phyloP scores from a whole-genome alignment of 2,888 invertebrate genomes.

The Stratiomys singularior region DNA sequence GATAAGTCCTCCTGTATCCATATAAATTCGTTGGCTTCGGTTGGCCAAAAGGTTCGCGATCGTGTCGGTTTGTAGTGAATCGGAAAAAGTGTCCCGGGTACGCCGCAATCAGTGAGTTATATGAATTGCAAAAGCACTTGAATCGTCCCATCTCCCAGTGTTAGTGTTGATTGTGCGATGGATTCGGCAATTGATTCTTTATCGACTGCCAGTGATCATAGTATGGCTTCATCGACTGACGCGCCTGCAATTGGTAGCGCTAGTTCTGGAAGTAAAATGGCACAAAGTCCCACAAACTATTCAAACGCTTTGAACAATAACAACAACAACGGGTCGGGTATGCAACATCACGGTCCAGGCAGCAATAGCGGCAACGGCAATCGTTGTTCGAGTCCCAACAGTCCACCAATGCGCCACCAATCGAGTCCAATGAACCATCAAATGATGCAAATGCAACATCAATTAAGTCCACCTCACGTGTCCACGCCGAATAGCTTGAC shows the following conservation, averaged over 20 bases:
- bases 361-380: slow-evolving; percentile 55
- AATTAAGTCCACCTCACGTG: slow-evolving; percentile 74
- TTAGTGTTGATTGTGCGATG: slow-evolving; percentile 59
- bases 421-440: slow-evolving; percentile 54
- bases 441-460: slow-evolving; percentile 69
- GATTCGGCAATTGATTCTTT: slow-evolving; percentile 70
- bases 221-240: slow-evolving; percentile 66
- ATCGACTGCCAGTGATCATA: slow-evolving; percentile 69
- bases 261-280: slow-evolving; percentile 55
- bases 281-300: slow-evolving; percentile 53
- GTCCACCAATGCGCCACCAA: slow-evolving; percentile 64
- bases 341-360: slow-evolving; percentile 58
- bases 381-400: slow-evolving; percentile 61
- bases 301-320: slow-evolving; percentile 58
- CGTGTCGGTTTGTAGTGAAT: neutral
- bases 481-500: slow-evolving; percentile 65
- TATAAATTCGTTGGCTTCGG: too few relatives aligned
- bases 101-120: neutral
- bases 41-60: too few relatives aligned
- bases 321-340: slow-evolving; percentile 57
- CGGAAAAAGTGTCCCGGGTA: neutral
- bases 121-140: neutral
- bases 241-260: slow-evolving; percentile 63
- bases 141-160: neutral
- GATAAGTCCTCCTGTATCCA: too few relatives aligned